Conservation (phyloP, 1,140 invertebrate species). For the Sminthurinus signatus region DNA sequence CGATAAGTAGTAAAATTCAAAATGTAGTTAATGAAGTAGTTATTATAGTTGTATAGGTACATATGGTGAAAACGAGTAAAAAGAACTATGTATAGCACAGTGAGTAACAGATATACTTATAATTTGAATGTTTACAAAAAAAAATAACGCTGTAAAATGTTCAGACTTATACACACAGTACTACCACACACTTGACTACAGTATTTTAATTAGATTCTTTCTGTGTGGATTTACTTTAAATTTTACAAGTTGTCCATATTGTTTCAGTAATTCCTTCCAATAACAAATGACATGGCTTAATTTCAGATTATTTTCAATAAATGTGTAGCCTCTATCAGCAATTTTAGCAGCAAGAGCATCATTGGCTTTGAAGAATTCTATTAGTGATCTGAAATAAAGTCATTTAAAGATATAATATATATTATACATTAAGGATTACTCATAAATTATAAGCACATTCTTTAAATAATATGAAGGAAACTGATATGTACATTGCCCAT, state of each 20-base stretch:
- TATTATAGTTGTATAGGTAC: no score
- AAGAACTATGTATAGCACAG: no score
- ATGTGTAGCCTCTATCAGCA: constrained; percentile 69
- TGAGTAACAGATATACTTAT: no score
- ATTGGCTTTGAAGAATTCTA: constrained; percentile 71
- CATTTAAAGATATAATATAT: constrained; percentile 39
- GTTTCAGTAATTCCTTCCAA: constrained; percentile 72
- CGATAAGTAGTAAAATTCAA: no score
- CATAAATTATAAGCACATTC: neutral
- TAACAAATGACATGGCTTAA: constrained; percentile 76
- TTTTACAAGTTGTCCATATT: constrained; percentile 69
- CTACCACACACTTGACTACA: no score
- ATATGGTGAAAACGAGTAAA: no score
- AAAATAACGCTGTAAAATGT: no score
- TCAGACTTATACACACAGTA: no score
- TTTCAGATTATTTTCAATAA: constrained; percentile 75
- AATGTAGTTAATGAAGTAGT: no score
- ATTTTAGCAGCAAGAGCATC: constrained; percentile 70
- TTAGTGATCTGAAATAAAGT: constrained; percentile 56
- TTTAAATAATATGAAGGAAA: constrained; percentile 3
- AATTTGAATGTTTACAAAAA: no score
- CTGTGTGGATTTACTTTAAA: constrained; percentile 52
- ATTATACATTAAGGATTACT: neutral
- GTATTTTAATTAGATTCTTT: no score
- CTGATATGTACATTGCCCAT: no score